Percentiles rank a stretch among this genome's conserved stretches.
These are phyloP conservation scores for Neoscelio sp. DNA, from an alignment of 2,888 invertebrate genomes.

Conservation along the genomic window DNA sequence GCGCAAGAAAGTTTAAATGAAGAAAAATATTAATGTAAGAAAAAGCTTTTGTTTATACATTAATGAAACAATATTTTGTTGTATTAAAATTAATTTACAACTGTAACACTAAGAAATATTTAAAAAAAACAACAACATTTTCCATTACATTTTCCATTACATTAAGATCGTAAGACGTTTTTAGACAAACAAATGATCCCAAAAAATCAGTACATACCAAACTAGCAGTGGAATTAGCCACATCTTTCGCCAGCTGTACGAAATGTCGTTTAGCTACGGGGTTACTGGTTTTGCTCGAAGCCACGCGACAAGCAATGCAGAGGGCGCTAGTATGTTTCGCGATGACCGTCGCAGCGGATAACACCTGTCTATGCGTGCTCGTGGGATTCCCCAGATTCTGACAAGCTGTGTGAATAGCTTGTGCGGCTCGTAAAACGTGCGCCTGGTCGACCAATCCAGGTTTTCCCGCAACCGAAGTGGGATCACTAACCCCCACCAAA, in stretches of 20 bases:
- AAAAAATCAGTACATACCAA: no score
- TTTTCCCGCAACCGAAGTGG: slow-evolving; percentile 93
- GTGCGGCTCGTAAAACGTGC: slow-evolving; percentile 93
- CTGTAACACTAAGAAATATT: no score
- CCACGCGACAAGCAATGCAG: slow-evolving; percentile 97
- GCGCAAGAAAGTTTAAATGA: no score
- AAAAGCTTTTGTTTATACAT: no score
- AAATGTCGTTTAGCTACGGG: slow-evolving; percentile 98
- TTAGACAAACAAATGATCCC: no score
- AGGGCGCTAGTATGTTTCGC: slow-evolving; percentile 98
- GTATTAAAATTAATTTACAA: no score
- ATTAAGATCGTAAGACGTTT: no score
- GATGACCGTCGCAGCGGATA: slow-evolving; percentile 96
- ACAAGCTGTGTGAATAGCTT: slow-evolving; percentile 96
- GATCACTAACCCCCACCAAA: slow-evolving; percentile 96
- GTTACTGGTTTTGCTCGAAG: slow-evolving; percentile 95
- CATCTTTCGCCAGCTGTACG: slow-evolving; percentile 98
- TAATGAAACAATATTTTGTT: no score
- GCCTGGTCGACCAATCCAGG: slow-evolving; percentile 95
- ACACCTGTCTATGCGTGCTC: slow-evolving; percentile 91
- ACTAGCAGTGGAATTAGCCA: slow-evolving; percentile 97
- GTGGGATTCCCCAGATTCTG: slow-evolving; percentile 88
- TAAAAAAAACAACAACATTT: no score
- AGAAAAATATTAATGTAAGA: no score
- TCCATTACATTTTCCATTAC: no score